A percentile compares a stretch with the other conserved stretches of the same genome.
phyloP scores from a whole-genome alignment of 2,113 vertebrate species.

The Neogobius melanostomus region DNA sequence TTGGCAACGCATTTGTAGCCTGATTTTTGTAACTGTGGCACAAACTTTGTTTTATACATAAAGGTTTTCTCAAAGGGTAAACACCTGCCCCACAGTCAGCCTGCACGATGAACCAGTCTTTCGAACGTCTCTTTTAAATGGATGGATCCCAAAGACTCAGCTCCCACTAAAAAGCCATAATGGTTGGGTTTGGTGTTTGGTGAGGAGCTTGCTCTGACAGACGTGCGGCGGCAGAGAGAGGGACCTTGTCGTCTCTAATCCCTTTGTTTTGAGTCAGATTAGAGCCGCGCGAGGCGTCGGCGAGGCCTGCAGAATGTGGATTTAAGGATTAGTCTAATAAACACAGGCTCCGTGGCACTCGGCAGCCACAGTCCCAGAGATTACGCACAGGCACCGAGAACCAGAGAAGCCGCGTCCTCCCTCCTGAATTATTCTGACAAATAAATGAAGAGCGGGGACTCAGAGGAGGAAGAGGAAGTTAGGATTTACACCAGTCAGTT shows the following conservation, averaged over 20 bases:
- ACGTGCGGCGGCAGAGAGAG: conserved; percentile 60
- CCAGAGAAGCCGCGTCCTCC: conserved; percentile 27
- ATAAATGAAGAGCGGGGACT: conserved; percentile 40
- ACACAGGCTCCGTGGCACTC: conserved; percentile 74
- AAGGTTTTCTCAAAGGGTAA: too few relatives aligned
- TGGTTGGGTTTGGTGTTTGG: background rate
- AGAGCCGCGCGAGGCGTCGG: conserved; percentile 68
- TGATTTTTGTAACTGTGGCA: too few relatives aligned
- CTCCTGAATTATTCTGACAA: conserved; percentile 56
- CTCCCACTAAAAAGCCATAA: too few relatives aligned
- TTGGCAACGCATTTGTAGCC: too few relatives aligned
- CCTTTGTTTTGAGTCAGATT: conserved; percentile 80
- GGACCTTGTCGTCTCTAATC: conserved; percentile 74
- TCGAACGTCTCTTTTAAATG: too few relatives aligned
- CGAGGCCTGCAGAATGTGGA: conserved; percentile 75
- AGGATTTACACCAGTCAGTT: conserved; percentile 43
- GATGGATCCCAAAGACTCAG: too few relatives aligned
- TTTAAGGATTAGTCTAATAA: conserved; percentile 82
- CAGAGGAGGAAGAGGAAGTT: conserved; percentile 49
- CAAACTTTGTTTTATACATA: too few relatives aligned
- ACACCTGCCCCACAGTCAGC: too few relatives aligned
- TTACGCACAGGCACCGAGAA: conserved; percentile 59
- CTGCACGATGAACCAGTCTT: too few relatives aligned
- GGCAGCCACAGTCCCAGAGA: conserved; percentile 67
- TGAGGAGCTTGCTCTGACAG: conserved; percentile 54